Conservation (phyloP, 2,113 vertebrate species). For the Glareola pratincola region DNA sequence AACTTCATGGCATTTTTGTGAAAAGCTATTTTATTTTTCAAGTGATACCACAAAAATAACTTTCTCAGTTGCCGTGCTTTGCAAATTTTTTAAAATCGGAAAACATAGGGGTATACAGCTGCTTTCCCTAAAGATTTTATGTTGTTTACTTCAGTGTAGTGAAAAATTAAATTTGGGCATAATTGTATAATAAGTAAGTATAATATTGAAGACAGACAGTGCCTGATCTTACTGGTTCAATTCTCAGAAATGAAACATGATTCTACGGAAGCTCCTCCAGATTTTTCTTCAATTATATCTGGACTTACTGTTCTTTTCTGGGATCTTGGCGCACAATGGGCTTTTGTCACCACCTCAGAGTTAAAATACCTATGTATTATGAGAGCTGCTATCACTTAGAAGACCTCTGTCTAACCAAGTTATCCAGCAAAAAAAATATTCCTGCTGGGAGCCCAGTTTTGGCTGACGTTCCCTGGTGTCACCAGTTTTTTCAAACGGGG, state of each 20-base stretch:
- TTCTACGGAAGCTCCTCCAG: not conserved
- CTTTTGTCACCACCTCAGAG: not conserved
- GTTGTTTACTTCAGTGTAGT: not conserved
- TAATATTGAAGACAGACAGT: not conserved
- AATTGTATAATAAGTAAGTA: not conserved
- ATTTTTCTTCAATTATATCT: not conserved
- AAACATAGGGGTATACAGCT: not conserved
- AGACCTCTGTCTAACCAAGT: not conserved
- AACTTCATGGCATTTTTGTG: not conserved
- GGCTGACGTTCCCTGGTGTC: not conserved
- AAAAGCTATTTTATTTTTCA: not conserved
- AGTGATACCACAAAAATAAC: not conserved
- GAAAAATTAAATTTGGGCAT: not conserved
- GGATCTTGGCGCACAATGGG: not conserved
- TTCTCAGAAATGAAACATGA: not conserved
- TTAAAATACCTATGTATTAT: not conserved
- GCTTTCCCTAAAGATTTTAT: not conserved
- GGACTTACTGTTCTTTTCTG: not conserved
- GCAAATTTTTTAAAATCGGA: not conserved
- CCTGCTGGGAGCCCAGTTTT: not conserved
- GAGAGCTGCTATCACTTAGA: not conserved
- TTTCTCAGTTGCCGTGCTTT: not conserved
- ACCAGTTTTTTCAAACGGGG: not conserved
- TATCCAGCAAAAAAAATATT: not conserved
- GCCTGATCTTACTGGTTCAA: not conserved